These are phyloP conservation scores for Brachionus asplanchnoidis DNA, from an alignment of 1,140 invertebrate species.

Conservation along the genomic window DNA sequence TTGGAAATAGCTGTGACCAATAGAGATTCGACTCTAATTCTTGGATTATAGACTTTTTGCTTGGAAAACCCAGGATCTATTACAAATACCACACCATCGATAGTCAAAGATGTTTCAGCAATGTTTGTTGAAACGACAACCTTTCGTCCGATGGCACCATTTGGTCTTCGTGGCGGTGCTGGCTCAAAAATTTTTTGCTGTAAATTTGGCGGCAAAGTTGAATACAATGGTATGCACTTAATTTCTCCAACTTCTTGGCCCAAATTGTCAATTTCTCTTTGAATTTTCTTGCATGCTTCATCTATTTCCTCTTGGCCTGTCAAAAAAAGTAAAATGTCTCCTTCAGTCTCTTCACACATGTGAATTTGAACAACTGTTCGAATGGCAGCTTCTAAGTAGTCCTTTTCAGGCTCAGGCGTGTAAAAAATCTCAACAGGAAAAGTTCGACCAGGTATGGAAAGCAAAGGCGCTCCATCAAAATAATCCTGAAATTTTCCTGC, in stretches of 20 bases:
- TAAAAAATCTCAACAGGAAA: constrained; percentile 98
- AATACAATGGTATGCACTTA: constrained; percentile 97
- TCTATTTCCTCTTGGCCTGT: constrained; percentile 98
- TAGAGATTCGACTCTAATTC: constrained; percentile 92
- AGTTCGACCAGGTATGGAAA: constrained; percentile 94
- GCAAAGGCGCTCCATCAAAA: constrained; percentile 94
- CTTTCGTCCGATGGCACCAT: constrained; percentile 89
- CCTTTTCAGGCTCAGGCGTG: constrained; percentile 93
- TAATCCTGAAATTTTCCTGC: constrained; percentile 98
- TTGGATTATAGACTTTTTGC: constrained; percentile 95
- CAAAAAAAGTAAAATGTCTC: constrained; percentile 89
- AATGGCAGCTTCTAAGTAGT: constrained; percentile 97
- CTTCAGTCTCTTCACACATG: constrained; percentile 85
- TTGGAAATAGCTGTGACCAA: constrained; percentile 97
- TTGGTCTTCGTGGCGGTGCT: constrained; percentile 77
- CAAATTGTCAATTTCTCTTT: constrained; percentile 90
- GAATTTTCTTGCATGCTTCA: constrained; percentile 96
- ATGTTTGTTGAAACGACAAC: constrained; percentile 97
- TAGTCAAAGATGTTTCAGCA: constrained; percentile 96
- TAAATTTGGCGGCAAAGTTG: constrained; percentile 90
- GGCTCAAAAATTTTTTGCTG: constrained; percentile 97
- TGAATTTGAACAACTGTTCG: constrained; percentile 98
- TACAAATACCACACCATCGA: constrained; percentile 99
- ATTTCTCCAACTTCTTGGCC: constrained; percentile 92
- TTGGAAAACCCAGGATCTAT: constrained; percentile 99